Base-by-base conservation (phyloP, 2,888 invertebrate genomes). In the Ophion obscuratus region DNA sequence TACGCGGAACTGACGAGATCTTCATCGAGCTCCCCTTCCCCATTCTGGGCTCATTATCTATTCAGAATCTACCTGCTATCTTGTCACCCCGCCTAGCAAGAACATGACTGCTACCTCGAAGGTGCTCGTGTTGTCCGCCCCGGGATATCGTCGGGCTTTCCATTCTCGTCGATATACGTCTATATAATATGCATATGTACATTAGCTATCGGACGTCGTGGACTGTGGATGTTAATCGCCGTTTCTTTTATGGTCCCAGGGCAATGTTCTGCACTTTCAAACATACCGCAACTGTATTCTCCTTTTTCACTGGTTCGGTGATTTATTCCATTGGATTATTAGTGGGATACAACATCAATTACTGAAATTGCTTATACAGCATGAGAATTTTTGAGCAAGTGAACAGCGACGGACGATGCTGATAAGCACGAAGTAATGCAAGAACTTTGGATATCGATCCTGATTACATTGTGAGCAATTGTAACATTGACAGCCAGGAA, bases 1-100 rank as follows among this genome's bases (percentile, higher is more conserved):
- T 92, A 92, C 90, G 88, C 88, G 90, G 90, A 91, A 91, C 91
- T 91, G 91, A 91, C 89, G 92, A 91, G 91, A 92, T 91, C 91
- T 90, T 90, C 92, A 91, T 92, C 90, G 88, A 88, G 76, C 75
- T 73, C 59, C 57, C 59, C 61, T 66, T 44, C 67, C 53, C 47
- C 70, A 70, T 66, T 70, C 66, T 61, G 27, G 88, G 84, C 87
- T 90, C 84, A 91, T 92, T 92, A 92, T 92, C 92, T 89, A 90
- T 90, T 89, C 89, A 88, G 88, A 83, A 92, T 92, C 90, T 90
- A 88, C 83, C 88, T 88, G 89, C 88, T 85, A 89, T 90, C 91
- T 90, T 90, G 90, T 91, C 91, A 89, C 90, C 88, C 85, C 74
- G 84, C 85, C 87, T 88, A 88, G 84, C 81, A 70, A 59, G 75